Percentiles rank a stretch among this genome's conserved stretches.
Evolutionary conservation across 2,888 invertebrate species (phyloP).

Genomic region (Epirrhoe alternata): DNA sequence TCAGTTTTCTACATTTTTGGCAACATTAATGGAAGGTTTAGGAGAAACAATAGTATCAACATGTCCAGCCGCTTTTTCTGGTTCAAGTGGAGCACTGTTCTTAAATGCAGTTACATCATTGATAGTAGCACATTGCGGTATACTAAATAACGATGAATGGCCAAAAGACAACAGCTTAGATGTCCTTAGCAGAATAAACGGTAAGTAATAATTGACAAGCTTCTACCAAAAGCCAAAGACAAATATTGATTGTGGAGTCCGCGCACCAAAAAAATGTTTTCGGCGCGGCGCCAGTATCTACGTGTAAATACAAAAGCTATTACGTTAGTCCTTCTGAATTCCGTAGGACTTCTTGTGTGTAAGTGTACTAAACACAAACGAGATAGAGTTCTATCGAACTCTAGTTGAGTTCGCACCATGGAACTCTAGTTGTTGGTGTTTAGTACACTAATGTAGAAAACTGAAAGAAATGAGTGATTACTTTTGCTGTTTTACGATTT

Average conservation of each 20-base stretch:
- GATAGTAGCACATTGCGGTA: conserved; percentile 82
- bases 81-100: conserved; percentile 72
- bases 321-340: too few species aligned
- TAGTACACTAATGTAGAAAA: not conserved
- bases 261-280: too few species aligned
- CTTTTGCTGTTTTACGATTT: not conserved
- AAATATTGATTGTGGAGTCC: too few species aligned
- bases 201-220: conserved; percentile 5
- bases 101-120: conserved; percentile 83
- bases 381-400: too few species aligned
- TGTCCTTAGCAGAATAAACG: conserved; percentile 44
- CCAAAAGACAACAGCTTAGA: conserved; percentile 71
- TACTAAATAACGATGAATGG: conserved; percentile 75
- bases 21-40: conserved; percentile 17
- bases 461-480: not conserved
- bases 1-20: not conserved
- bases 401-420: too few species aligned
- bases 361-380: too few species aligned
- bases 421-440: not conserved
- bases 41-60: conserved; percentile 45
- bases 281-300: too few species aligned
- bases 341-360: too few species aligned
- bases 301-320: too few species aligned
- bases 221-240: too few species aligned
- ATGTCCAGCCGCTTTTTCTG: conserved; percentile 60